A percentile compares a stretch with the other conserved stretches of the same genome.
Evolutionary conservation across 2,888 invertebrate species (phyloP).

Genomic region (Drosophila kuntzei): DNA sequence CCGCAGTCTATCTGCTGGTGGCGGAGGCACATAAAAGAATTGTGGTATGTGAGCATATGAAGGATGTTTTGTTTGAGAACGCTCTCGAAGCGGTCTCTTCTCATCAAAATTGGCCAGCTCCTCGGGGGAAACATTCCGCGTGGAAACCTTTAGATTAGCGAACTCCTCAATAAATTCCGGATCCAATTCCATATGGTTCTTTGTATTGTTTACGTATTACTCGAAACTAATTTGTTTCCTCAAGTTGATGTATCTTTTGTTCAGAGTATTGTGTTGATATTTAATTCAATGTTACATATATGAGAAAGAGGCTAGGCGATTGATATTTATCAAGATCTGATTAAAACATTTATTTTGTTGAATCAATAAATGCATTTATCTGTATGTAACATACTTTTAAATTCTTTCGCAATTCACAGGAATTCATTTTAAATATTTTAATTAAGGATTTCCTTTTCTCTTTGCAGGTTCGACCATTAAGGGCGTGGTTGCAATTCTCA

Average conservation of each 20-base stretch:
- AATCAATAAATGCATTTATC: no score
- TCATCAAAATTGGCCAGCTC: conserved; percentile 64
- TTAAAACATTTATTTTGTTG: neutral
- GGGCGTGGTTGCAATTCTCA: conserved; percentile 92
- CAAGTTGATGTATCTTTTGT: neutral
- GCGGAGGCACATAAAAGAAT: conserved; percentile 92
- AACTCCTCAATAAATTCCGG: conserved; percentile 78
- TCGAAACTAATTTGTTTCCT: neutral
- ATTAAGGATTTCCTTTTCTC: neutral
- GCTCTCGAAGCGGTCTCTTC: conserved; percentile 38
- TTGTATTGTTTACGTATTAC: neutral
- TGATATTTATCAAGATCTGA: neutral
- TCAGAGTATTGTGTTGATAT: conserved; percentile 1
- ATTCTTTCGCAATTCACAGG: neutral
- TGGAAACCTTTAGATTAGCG: conserved; percentile 65
- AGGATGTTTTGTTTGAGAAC: conserved; percentile 50
- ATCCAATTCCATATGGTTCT: conserved; percentile 76
- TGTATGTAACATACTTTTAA: no score
- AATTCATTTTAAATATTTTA: neutral
- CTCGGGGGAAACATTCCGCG: conserved; percentile 47
- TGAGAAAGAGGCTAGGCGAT: neutral
- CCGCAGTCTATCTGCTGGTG: conserved; percentile 90
- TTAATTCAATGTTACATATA: neutral
- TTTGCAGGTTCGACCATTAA: conserved; percentile 92
- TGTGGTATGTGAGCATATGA: conserved; percentile 89